A percentile compares a stretch with the other conserved stretches of the same genome.
Evolutionary conservation across 1,140 invertebrate genomes (phyloP).

Genomic region (Drosophila burlai): DNA sequence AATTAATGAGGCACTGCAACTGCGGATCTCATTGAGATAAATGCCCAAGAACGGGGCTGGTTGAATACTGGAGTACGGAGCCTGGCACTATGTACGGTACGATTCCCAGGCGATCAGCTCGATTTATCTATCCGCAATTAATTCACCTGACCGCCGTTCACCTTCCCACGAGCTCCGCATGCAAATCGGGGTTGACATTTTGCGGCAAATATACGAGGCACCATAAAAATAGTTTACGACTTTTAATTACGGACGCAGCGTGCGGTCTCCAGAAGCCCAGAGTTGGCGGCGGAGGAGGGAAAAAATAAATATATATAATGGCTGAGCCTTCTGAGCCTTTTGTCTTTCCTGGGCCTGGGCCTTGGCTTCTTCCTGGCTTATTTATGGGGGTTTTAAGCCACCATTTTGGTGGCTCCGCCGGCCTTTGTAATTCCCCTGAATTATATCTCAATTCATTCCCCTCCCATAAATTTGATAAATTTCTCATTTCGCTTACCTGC

Average conservation of each 20-base stretch:
- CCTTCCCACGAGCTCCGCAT: slow-evolving; percentile 66
- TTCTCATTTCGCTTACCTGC: slow-evolving; percentile 76
- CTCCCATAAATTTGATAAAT: slow-evolving; percentile 78
- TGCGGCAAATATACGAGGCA: slow-evolving; percentile 76
- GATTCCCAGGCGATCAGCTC: slow-evolving; percentile 30
- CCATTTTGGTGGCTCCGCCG: slow-evolving; percentile 63
- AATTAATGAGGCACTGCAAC: slow-evolving; percentile 67
- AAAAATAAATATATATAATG: slow-evolving; percentile 42
- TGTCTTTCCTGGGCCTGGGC: slow-evolving; percentile 22
- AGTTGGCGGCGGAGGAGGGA: background rate
- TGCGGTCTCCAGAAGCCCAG: slow-evolving; percentile 54
- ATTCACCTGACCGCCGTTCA: slow-evolving; percentile 50
- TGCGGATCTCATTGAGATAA: slow-evolving; percentile 46
- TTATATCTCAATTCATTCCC: slow-evolving; percentile 80
- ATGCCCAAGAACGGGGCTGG: slow-evolving; percentile 2
- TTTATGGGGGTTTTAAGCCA: slow-evolving; percentile 76
- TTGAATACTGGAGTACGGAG: background rate
- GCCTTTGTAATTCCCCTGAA: slow-evolving; percentile 77
- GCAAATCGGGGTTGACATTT: slow-evolving; percentile 78
- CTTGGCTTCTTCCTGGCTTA: slow-evolving; percentile 39
- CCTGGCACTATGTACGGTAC: background rate
- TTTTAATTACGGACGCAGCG: slow-evolving; percentile 79
- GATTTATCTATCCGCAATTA: slow-evolving; percentile 55
- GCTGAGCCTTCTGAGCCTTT: slow-evolving; percentile 63
- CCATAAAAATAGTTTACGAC: slow-evolving; percentile 79